Conservation (phyloP, 2,888 invertebrate species). For the Spatulosminthurus flaviceps region DNA sequence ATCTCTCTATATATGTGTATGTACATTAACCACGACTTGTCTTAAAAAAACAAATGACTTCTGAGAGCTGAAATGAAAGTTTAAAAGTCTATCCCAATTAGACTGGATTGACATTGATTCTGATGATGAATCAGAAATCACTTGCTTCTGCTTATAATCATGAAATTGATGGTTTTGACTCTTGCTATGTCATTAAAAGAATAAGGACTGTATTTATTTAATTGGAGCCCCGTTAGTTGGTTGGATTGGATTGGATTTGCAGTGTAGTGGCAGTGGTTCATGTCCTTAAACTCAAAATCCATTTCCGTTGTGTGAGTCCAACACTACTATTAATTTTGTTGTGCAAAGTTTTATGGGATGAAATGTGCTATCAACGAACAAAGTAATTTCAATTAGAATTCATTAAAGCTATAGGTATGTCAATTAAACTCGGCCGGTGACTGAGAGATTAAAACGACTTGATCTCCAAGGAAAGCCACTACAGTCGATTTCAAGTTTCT, state of each 20-base stretch:
- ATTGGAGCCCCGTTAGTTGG: background rate
- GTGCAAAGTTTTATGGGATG: background rate
- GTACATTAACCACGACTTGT: background rate
- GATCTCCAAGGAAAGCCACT: too few relatives aligned
- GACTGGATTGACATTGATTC: constrained; percentile 8
- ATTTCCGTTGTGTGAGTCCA: background rate
- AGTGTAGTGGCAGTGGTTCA: background rate
- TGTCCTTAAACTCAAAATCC: constrained; percentile 7
- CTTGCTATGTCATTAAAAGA: background rate
- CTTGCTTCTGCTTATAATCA: background rate
- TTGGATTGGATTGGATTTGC: too few relatives aligned
- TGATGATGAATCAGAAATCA: background rate
- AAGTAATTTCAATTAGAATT: background rate
- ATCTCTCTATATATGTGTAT: background rate
- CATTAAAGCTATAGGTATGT: background rate
- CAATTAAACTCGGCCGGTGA: too few relatives aligned
- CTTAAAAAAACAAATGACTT: background rate
- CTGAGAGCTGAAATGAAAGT: constrained; percentile 18
- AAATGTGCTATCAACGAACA: background rate
- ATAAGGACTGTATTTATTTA: background rate
- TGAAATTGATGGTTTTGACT: background rate
- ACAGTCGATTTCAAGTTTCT: too few relatives aligned
- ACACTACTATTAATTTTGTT: background rate
- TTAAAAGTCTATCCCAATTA: constrained; percentile 5
- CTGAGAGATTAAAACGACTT: too few relatives aligned